Percentiles rank a stretch among this genome's conserved stretches.
Conservation (phyloP, 2,797 vertebrate genomes). For the Poeciliopsis presidionis region DNA sequence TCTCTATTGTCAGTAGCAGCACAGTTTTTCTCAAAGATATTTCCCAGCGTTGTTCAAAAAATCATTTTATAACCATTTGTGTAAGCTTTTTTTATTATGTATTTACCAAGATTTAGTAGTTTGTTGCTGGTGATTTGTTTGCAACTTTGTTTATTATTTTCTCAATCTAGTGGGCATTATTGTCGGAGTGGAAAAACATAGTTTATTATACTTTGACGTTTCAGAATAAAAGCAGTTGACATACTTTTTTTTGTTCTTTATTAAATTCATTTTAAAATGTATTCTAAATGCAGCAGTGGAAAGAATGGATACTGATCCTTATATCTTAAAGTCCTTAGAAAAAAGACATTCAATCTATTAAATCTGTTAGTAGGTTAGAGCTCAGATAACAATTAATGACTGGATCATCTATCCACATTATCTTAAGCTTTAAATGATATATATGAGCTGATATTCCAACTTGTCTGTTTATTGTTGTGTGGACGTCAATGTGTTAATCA, state of each 20-base stretch:
- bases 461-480: conserved; percentile 22
- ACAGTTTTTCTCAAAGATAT: neutral
- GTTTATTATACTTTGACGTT: neutral
- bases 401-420: neutral
- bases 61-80: neutral
- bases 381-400: neutral
- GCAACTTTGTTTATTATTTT: neutral
- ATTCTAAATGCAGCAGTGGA: neutral
- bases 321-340: neutral
- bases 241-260: neutral
- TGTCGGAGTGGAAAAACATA: neutral
- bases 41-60: neutral
- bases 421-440: neutral
- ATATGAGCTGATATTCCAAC: neutral
- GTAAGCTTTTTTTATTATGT: neutral
- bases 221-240: neutral
- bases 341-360: neutral
- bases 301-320: neutral
- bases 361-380: neutral
- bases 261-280: neutral
- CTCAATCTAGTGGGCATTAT: neutral
- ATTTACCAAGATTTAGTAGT: neutral
- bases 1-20: neutral
- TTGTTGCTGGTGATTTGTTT: neutral
- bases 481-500: conserved; percentile 60